Evolutionary conservation across 2,888 invertebrate species (phyloP), one percentile per base, ranked within the genome.

Genomic region (Ophraella communa): DNA sequence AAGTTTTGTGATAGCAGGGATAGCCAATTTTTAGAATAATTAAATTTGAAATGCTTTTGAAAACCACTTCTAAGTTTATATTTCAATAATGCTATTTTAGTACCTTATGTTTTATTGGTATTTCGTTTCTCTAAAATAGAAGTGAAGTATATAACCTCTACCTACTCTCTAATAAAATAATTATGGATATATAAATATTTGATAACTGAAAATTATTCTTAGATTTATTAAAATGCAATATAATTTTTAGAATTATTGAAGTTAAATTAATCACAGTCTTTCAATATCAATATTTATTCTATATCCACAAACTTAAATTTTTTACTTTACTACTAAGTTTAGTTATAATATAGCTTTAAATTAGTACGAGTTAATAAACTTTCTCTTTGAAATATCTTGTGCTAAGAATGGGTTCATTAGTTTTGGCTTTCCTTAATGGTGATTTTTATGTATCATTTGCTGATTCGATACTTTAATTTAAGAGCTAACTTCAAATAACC

Each of bases 1-100:
- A 76, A 78, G 77, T 79, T 71, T 78, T 78, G 68, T 68, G 68
- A 73, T 69, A 73, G 71, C 74, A 73, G 77, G 76, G 77, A 76
- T 78, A 77, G 77, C 76, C 74, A 76, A 65, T 60, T 63, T 58
- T 67, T 65, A 69, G 67, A 64, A 54, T 63, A 65, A 67, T 69
- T 69, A 23, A 55, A 59, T 64, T 44, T 62, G 56, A 30, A 45
- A 62, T 60, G 59, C 56, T 47, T 58, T 49, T 62, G 33, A 44
- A 33, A 61, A 65, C 20, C 45, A 62, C 59, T 53, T 53, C 44
- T 35, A 61, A 52, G 20, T 64, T 35, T 51, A 39, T 64, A 61
- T 64, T 60, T 60, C 30, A 30, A 33, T 8, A 30, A 47, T 44
- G 33, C 53, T 47, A 51, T 30, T 57, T 54, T 33, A 24, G 20